phyloP scores from a whole-genome alignment of 1,140 invertebrate species.

The Ceratoteleas bidentatus region DNA sequence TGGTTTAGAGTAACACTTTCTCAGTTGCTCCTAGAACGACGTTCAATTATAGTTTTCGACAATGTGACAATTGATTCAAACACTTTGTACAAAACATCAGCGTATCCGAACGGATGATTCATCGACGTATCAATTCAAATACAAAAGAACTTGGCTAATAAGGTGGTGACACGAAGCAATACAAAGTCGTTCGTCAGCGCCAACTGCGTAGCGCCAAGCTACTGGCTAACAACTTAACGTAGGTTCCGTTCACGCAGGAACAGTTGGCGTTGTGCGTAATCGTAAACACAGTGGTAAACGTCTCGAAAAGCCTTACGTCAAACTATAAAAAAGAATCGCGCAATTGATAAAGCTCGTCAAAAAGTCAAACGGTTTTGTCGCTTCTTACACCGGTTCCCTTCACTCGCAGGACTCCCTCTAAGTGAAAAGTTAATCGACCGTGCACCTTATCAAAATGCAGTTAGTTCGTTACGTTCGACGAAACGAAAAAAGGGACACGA shows the following conservation, averaged over 20 bases:
- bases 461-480: too few relatives aligned
- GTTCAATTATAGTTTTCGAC: conserved; percentile 1
- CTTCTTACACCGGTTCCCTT: too few relatives aligned
- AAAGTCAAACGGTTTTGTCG: not conserved
- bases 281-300: conserved; percentile 5
- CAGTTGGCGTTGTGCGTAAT: not conserved
- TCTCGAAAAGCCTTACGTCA: not conserved
- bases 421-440: too few relatives aligned
- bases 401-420: too few relatives aligned
- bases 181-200: not conserved
- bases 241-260: too few relatives aligned
- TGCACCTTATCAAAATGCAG: too few relatives aligned
- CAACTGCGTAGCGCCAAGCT: not conserved
- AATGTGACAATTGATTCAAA: conserved; percentile 23
- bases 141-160: not conserved
- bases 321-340: not conserved
- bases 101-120: conserved; percentile 4
- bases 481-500: too few relatives aligned
- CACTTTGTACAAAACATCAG: conserved; percentile 30
- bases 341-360: not conserved
- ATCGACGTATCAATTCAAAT: conserved; percentile 4
- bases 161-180: not conserved
- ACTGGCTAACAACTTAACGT: not conserved
- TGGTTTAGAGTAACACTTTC: conserved; percentile 36
- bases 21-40: conserved; percentile 24